Conservation (phyloP, 2,888 invertebrate genomes). For the Carcina quercana region DNA sequence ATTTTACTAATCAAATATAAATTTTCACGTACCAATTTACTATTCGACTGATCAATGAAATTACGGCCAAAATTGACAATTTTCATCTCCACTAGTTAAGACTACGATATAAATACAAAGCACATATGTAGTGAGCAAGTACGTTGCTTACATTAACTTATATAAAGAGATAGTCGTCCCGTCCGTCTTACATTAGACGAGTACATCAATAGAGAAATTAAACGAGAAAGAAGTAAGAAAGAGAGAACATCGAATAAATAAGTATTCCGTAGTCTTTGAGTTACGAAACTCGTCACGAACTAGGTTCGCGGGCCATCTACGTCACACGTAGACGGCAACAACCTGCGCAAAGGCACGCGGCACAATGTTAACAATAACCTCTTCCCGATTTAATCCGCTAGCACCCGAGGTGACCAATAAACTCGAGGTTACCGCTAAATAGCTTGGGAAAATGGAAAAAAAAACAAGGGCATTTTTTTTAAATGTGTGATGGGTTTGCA, state of each 20-base stretch:
- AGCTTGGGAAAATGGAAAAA: no score
- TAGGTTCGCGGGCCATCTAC: constrained; percentile 25
- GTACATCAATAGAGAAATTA: constrained; percentile 12
- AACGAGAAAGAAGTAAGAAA: constrained; percentile 20
- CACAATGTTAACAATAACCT: no score
- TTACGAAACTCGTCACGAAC: constrained; percentile 31
- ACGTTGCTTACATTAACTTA: constrained; percentile 42
- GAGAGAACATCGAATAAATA: constrained; percentile 29
- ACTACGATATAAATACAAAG: constrained; percentile 59
- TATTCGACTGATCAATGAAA: no score
- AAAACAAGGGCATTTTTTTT: no score
- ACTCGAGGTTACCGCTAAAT: no score
- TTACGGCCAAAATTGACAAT: no score
- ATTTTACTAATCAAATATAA: no score
- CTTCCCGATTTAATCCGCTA: constrained; percentile 1
- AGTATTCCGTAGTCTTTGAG: constrained; percentile 25
- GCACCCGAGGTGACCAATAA: no score
- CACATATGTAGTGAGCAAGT: constrained; percentile 63
- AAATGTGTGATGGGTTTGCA: no score
- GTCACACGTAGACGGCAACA: constrained; percentile 9
- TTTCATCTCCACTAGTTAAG: no score
- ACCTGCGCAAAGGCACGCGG: constrained; percentile 11
- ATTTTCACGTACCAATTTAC: no score
- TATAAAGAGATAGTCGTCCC: constrained; percentile 30
- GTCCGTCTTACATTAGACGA: constrained; percentile 20